A percentile compares a stretch with the other conserved stretches of the same genome.
phyloP scores from a whole-genome alignment of 2,113 vertebrate genomes.

The Melanerpes aurifrons region DNA sequence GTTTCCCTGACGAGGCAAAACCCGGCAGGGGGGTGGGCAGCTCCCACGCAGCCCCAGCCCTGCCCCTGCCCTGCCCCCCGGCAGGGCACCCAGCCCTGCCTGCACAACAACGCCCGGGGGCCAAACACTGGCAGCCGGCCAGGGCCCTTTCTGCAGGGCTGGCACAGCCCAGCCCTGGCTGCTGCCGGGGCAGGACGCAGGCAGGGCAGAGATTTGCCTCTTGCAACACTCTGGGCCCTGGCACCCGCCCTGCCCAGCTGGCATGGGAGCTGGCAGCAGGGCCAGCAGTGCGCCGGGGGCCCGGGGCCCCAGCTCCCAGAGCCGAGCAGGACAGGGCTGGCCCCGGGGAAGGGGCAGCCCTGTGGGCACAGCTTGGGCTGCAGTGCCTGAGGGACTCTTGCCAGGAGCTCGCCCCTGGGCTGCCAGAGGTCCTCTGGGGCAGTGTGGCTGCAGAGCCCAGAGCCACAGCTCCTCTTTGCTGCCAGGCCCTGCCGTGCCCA shows the following conservation, averaged over 20 bases:
- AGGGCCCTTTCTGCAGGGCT: not conserved
- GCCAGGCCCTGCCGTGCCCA: accelerated
- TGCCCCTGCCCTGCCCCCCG: slow-evolving; percentile 14
- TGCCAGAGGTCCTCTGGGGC: not conserved
- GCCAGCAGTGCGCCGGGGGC: not conserved
- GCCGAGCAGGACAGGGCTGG: not conserved
- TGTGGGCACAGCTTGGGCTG: not conserved
- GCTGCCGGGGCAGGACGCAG: not conserved
- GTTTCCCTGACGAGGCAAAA: slow-evolving; percentile 63
- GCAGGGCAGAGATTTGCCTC: not conserved
- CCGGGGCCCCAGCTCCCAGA: not conserved
- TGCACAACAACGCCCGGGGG: slow-evolving; percentile 2
- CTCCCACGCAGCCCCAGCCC: not conserved
- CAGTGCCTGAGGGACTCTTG: not conserved
- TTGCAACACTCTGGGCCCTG: not conserved
- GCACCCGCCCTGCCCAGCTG: not conserved
- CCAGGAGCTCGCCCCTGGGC: not conserved
- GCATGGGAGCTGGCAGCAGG: not conserved
- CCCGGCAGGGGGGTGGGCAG: not conserved
- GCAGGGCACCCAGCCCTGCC: slow-evolving; percentile 33
- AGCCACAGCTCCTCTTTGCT: not conserved
- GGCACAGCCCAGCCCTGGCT: not conserved
- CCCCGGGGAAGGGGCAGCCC: accelerated
- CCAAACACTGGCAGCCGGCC: slow-evolving; percentile 26
- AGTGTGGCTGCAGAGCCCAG: accelerated